Conservation (phyloP, 2,888 invertebrate genomes). For the Cetonia aurata region DNA sequence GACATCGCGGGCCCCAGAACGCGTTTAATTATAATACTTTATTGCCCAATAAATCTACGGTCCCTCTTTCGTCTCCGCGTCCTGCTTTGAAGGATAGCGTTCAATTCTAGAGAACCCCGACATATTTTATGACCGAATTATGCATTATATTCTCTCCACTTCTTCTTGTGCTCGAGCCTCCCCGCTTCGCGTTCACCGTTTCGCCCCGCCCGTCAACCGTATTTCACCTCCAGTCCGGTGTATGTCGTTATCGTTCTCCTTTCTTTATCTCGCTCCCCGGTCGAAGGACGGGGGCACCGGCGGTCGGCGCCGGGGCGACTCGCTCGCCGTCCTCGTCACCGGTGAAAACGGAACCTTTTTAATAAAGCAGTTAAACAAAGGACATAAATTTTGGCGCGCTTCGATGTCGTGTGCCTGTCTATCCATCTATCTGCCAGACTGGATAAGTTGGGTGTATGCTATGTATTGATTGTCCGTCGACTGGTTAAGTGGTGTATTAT, state of each 20-base stretch:
- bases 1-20: constrained; percentile 68
- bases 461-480: constrained; percentile 33
- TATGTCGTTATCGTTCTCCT: constrained; percentile 39
- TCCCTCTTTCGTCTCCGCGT: constrained; percentile 66
- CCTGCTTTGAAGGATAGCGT: constrained; percentile 73
- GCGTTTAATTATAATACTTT: constrained; percentile 86
- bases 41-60: constrained; percentile 81
- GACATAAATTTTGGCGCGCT: constrained; percentile 40
- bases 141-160: constrained; percentile 66
- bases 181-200: constrained; percentile 31
- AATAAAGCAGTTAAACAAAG: constrained; percentile 45
- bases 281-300: neutral
- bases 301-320: neutral
- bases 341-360: constrained; percentile 36
- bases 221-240: constrained; percentile 1
- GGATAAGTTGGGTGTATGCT: constrained; percentile 1
- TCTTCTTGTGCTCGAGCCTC: constrained; percentile 48
- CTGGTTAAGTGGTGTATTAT: constrained; percentile 29
- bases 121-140: constrained; percentile 80
- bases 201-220: constrained; percentile 36
- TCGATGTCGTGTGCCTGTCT: constrained; percentile 28
- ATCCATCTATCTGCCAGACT: neutral
- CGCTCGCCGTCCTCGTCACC: constrained; percentile 1
- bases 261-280: constrained; percentile 42
- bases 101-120: constrained; percentile 75